Evolutionary conservation across 2,888 invertebrate genomes (phyloP).

Genomic region (Nemurella pictetii): DNA sequence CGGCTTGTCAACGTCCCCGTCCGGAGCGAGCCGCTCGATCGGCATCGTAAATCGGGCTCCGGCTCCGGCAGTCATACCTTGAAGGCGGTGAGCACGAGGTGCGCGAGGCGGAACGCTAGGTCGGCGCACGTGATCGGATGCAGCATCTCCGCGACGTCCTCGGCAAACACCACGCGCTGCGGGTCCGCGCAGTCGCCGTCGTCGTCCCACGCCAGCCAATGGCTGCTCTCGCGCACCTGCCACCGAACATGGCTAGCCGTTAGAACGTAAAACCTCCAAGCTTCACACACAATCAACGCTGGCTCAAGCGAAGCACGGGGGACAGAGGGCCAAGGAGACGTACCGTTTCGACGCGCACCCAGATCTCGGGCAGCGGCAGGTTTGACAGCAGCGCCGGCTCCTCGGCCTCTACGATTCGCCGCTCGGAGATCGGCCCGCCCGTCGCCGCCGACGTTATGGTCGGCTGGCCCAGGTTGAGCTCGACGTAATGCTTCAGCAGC

Average conservation of each 20-base stretch:
- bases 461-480: constrained; percentile 62
- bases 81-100: constrained; percentile 60
- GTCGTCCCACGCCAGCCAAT: constrained; percentile 64
- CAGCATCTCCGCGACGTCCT: constrained; percentile 68
- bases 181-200: constrained; percentile 61
- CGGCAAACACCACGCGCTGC: constrained; percentile 66
- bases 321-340: neutral
- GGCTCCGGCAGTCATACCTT: constrained; percentile 53
- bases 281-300: neutral
- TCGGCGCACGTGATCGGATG: constrained; percentile 64
- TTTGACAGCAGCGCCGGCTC: constrained; percentile 64
- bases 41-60: too few relatives aligned
- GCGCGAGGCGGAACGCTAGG: constrained; percentile 63
- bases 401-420: constrained; percentile 58
- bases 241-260: neutral
- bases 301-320: too few relatives aligned
- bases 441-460: constrained; percentile 46
- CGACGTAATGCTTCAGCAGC: constrained; percentile 67
- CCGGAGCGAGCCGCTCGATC: neutral
- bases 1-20: neutral
- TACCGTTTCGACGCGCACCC: constrained; percentile 74
- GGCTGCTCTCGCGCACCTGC: constrained; percentile 62
- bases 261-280: neutral
- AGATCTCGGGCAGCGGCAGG: constrained; percentile 71
- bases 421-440: constrained; percentile 42